These are phyloP conservation scores for Leptatherina wallacei DNA, from an alignment of 2,797 vertebrate genomes.

Conservation along the genomic window DNA sequence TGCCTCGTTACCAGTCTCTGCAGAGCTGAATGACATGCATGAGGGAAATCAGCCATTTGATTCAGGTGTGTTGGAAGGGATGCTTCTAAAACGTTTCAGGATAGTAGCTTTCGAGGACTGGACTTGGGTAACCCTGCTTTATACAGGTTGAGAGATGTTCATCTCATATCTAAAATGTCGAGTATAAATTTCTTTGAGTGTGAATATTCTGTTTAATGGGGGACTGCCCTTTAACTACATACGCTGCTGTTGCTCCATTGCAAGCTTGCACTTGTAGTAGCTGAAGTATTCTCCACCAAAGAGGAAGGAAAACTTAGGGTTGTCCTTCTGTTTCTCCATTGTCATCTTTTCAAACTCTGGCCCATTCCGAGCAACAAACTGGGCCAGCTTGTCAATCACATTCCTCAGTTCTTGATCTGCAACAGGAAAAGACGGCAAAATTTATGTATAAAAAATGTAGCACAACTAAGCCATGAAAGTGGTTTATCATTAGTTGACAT, in stretches of 20 bases:
- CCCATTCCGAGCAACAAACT: constrained; percentile 96
- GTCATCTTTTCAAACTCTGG: constrained; percentile 99
- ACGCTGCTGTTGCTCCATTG: constrained; percentile 95
- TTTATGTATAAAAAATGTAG: background rate
- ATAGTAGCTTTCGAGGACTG: no score
- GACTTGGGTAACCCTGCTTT: no score
- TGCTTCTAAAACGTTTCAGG: no score
- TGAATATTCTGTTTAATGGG: constrained; percentile 9
- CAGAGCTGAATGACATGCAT: no score
- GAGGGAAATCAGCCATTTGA: no score
- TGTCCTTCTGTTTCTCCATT: constrained; percentile 99
- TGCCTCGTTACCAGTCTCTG: no score
- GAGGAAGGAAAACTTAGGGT: constrained; percentile 96
- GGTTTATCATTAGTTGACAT: background rate
- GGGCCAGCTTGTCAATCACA: constrained; percentile 98
- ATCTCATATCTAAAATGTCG: background rate
- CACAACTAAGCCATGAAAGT: fast-evolving
- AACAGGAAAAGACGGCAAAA: background rate
- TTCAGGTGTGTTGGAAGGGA: no score
- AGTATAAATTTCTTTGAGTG: background rate
- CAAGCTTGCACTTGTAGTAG: constrained; percentile 97
- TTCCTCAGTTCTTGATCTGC: constrained; percentile 97
- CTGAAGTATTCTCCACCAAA: constrained; percentile 97
- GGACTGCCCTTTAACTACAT: constrained; percentile 73
- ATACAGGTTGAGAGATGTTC: background rate